Percentiles rank a stretch among this genome's conserved stretches.
Conservation (phyloP, 2,797 vertebrate genomes). For the Perdix hodgsoniae region DNA sequence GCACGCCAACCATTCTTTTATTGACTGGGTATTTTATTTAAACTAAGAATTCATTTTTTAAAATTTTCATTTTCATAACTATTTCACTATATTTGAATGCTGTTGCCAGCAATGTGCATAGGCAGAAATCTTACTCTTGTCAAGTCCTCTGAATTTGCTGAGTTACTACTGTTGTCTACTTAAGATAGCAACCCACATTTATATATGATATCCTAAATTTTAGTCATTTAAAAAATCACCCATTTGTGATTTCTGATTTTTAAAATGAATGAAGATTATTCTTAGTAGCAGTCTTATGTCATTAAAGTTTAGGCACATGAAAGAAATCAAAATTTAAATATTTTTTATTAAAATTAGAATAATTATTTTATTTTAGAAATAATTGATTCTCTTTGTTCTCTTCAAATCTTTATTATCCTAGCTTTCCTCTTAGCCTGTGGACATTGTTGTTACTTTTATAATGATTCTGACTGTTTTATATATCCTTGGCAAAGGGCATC, state of each 20-base stretch:
- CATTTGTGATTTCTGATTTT: slow-evolving; percentile 13
- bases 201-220: not conserved
- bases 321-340: not conserved
- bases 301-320: no score
- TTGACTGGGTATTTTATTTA: not conserved
- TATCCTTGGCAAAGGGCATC: not conserved
- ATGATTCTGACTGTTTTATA: not conserved
- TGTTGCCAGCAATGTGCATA: not conserved
- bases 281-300: not conserved
- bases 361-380: not conserved
- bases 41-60: not conserved
- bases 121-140: not conserved
- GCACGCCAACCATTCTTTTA: not conserved
- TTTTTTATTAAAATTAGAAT: not conserved
- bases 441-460: not conserved
- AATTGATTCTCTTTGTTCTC: not conserved
- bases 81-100: not conserved
- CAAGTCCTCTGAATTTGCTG: not conserved
- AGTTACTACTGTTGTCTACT: not conserved
- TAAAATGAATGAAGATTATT: not conserved
- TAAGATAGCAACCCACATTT: not conserved
- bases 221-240: not conserved
- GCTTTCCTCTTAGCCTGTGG: not conserved
- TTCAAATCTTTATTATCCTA: not conserved
- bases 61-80: not conserved